These are phyloP conservation scores for Adrianichthys oophorus DNA, from an alignment of 2,797 vertebrate genomes.

Conservation along the genomic window DNA sequence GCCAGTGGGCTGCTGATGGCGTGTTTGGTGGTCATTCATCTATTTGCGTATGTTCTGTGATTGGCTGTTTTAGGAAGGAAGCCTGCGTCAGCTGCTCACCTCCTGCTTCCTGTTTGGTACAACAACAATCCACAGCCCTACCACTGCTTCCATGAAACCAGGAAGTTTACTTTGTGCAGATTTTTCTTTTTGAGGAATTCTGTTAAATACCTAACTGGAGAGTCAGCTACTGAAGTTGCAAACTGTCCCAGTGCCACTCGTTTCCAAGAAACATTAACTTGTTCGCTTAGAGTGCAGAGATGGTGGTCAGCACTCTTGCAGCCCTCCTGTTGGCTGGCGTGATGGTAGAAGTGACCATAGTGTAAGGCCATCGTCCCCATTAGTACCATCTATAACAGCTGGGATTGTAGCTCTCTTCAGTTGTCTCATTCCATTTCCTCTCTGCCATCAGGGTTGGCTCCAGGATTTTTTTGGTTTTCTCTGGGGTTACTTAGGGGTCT, in stretches of 20 bases:
- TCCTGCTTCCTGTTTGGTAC: slow-evolving; percentile 86
- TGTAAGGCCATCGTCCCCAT: slow-evolving; percentile 68
- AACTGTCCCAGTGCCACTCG: slow-evolving; percentile 34
- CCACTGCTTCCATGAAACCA: slow-evolving; percentile 43
- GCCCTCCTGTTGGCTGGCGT: slow-evolving; percentile 66
- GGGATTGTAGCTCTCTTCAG: slow-evolving; percentile 56
- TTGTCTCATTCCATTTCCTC: slow-evolving; percentile 43
- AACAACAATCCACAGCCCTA: slow-evolving; percentile 57
- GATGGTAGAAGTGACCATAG: slow-evolving; percentile 55
- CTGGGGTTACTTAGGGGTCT: no score
- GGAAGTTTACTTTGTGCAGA: slow-evolving; percentile 55
- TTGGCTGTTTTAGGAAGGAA: slow-evolving; percentile 82
- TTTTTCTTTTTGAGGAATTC: slow-evolving; percentile 64
- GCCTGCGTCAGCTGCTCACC: slow-evolving; percentile 72
- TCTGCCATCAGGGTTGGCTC: slow-evolving; percentile 15
- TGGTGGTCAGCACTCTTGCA: slow-evolving; percentile 25
- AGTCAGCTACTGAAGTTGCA: slow-evolving; percentile 9
- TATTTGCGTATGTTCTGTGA: slow-evolving; percentile 69
- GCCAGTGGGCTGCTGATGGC: slow-evolving; percentile 16
- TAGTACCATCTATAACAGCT: slow-evolving; percentile 61
- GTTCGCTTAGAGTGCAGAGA: slow-evolving; percentile 23
- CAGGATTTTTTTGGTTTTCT: no score
- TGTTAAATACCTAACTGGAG: slow-evolving; percentile 33
- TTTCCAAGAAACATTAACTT: slow-evolving; percentile 29
- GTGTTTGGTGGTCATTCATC: slow-evolving; percentile 50